Evolutionary conservation across 2,113 vertebrate species (phyloP), one percentile per base, ranked within the genome.

Genomic region (Alosa alosa): DNA sequence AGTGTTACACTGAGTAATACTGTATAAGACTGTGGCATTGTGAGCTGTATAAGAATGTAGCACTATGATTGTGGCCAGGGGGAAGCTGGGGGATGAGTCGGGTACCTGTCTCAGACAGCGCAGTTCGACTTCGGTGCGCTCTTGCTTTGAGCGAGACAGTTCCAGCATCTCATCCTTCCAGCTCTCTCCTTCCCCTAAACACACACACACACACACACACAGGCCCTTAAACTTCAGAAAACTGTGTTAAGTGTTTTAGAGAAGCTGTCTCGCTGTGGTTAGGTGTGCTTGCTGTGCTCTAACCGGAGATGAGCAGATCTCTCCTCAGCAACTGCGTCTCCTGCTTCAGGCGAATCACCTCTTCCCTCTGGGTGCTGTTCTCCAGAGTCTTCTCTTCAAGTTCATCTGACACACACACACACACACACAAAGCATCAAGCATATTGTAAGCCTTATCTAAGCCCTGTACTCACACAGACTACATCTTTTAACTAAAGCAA

Each of bases 151-250:
- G 88, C 94, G 96, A 44, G 95, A 92, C 15, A 96, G 90, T 1
- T 94, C 94, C 68, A 97, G 95, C 75, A 98, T 92, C 18, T 97
- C 96, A 18, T 98, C 96, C 85, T 95, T 96, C 88, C 96, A 95
- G 87, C 90, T 93, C 46, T 95, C 94, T 83, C 94, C 96, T 89
- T 97, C 97, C 46, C 90, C 98, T 98, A 92, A 85, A 41, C 18
- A 46, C 25, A 81, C n/a, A 64, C 75, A 86, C 9, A 87, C 15
- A 84, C 60, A 72, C n/a, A 72, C n/a, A 72, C 20, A 64, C 60
- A 64, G 47, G 85, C 9, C 2, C 3, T 18, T 22, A 41, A 2
- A 3, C 36, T 15, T n/a, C 7, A 25, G 55, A 68, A n/a, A 25
- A 68, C 52, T 57, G 60, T 64, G n/a, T n/a, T 25, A 25, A 68